Conservation (phyloP, 2,113 vertebrate genomes). For the Narcine bancroftii region DNA sequence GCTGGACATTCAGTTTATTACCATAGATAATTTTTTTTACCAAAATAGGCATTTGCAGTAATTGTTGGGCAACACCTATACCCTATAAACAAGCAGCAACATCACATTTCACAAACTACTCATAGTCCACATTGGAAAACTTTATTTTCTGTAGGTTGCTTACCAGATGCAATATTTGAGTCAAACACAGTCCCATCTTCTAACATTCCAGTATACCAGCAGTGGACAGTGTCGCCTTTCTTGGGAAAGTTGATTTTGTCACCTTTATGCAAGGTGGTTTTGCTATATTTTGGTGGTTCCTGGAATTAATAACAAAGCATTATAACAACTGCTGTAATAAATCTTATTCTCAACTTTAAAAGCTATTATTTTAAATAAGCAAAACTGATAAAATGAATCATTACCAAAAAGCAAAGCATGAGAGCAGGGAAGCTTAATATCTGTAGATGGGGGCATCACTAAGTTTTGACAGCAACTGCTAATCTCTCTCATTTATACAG, state of each 20-base stretch:
- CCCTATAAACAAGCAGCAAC: neutral
- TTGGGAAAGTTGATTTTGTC: conserved; percentile 90
- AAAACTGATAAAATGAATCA: neutral
- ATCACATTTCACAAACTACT: neutral
- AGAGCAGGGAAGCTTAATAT: neutral
- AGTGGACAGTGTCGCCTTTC: conserved; percentile 86
- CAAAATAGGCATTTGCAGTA: too few species aligned
- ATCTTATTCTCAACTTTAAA: neutral
- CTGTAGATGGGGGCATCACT: too few species aligned
- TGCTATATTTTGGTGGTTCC: conserved; percentile 85
- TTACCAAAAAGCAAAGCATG: neutral
- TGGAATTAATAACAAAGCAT: conserved; percentile 42
- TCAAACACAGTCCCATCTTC: conserved; percentile 94
- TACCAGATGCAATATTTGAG: conserved; percentile 79
- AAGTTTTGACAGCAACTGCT: too few species aligned
- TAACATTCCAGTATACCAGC: conserved; percentile 88
- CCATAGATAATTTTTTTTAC: too few species aligned
- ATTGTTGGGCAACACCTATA: too few species aligned
- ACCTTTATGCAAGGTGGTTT: conserved; percentile 81
- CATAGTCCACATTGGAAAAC: neutral
- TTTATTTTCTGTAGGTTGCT: conserved; percentile 37
- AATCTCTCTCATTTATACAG: too few species aligned
- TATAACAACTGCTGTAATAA: neutral
- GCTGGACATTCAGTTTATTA: too few species aligned
- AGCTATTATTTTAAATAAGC: neutral